Base-by-base conservation (phyloP, 2,113 vertebrate genomes). In the Coptodon bakossiorum region DNA sequence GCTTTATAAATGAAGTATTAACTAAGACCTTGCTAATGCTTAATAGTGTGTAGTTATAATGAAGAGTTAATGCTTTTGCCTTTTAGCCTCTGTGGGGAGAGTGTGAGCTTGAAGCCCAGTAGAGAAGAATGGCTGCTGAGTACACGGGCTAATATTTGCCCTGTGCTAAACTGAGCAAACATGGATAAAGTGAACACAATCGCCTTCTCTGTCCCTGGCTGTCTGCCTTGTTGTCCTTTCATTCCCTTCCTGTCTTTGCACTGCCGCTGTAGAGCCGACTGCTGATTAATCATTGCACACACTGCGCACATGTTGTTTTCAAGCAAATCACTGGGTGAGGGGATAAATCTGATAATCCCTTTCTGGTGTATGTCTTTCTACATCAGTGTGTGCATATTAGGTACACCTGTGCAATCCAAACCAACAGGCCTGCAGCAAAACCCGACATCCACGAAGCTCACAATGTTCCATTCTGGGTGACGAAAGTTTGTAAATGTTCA, bases 111-210 rank as follows among this genome's bases (percentile, higher is more conserved):
- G 59, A 80, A 83, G 88, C 91, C 90, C 89, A 89, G 88, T 19
- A 84, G 92, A 93, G 90, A 57, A 81, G 87, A 94, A 93, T 89
- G 53, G 91, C 89, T 81, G 88, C 85, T 31, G 59, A 90, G 90
- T 87, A 81, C 88, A 90, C 73, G 1, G 73, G 85, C 93, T 94
- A 95, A 95, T 96, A 95, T 95, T 96, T 95, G 88, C 90, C 59
- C 82, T 16, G 79, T 14, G 88, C 94, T 94, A 88, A 94, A 94
- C 94, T 94, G 93, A 93, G 93, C 95, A 95, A 94, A 96, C 95
- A 93, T 3, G 92, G 93, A 95, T 94, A 95, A 94, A 93, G 85
- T 52, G 81, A 86, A 92, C 88, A 91, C 90, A 94, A 90, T 94
- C 87, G 85, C 89, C 84, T 86, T 80, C 56, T 92, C 73, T 73